Evolutionary conservation across 2,113 vertebrate genomes (phyloP).

Genomic region (Excalfactoria chinensis): DNA sequence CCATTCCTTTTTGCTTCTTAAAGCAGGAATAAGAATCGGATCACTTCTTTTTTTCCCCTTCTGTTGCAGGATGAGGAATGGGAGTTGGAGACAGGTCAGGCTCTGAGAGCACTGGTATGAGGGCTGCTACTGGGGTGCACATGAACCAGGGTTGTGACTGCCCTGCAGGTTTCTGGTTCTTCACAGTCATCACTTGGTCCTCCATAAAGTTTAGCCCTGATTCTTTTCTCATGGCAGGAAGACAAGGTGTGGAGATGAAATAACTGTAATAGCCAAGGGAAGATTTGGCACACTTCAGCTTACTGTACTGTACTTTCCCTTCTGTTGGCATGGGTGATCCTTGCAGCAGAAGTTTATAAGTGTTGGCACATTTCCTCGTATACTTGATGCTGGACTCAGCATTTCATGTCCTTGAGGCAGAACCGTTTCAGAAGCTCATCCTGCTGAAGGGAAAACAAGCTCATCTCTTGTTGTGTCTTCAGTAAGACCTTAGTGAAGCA

Average conservation of each 20-base stretch:
- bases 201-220: background rate
- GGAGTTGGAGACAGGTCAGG: background rate
- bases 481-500: background rate
- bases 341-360: background rate
- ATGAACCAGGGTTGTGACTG: background rate
- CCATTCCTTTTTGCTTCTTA: background rate
- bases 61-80: background rate
- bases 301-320: background rate
- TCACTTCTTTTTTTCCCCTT: background rate
- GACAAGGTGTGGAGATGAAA: background rate
- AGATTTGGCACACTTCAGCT: background rate
- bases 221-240: background rate
- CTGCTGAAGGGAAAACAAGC: background rate
- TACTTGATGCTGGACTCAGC: background rate
- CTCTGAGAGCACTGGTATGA: background rate
- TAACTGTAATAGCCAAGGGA: background rate
- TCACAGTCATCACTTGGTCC: background rate
- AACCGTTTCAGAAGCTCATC: background rate
- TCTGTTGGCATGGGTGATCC: background rate
- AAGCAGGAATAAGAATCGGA: background rate
- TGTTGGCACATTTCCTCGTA: background rate
- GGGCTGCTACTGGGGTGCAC: accelerated
- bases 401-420: background rate
- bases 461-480: background rate
- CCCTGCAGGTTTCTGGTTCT: background rate